These are phyloP conservation scores for Camelus dromedarius DNA, from an alignment of 2,113 vertebrate genomes.

Conservation along the genomic window DNA sequence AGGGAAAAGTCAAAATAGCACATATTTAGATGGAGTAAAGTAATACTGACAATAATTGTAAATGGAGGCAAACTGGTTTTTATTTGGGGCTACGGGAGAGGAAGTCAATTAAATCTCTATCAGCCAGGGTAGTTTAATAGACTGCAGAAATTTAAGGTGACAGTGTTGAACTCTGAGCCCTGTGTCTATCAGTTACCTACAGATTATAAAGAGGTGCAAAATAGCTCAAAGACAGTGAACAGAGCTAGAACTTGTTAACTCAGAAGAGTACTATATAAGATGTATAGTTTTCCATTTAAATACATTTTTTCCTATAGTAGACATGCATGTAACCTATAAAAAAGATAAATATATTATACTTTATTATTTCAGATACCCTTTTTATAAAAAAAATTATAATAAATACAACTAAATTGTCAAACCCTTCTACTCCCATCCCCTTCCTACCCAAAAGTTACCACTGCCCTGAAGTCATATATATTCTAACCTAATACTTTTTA, in stretches of 20 bases:
- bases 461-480: neutral
- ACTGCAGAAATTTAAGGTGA: neutral
- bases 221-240: neutral
- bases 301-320: neutral
- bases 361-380: neutral
- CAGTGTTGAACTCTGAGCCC: neutral
- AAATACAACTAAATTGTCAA: neutral
- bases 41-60: conserved; percentile 50
- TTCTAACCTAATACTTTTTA: neutral
- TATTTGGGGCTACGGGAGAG: neutral
- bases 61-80: conserved; percentile 32
- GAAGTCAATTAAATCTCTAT: conserved; percentile 30
- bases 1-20: conserved; percentile 44
- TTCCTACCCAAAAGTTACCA: neutral
- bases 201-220: conserved; percentile 5
- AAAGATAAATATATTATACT: neutral
- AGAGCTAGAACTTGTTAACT: neutral
- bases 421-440: neutral
- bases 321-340: neutral
- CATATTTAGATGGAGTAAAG: conserved; percentile 28
- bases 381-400: conserved; percentile 44
- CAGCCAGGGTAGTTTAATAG: conserved; percentile 25
- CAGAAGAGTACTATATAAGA: neutral
- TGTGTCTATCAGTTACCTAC: conserved; percentile 14
- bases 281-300: neutral